Evolutionary conservation across 1,140 invertebrate species (phyloP).

Genomic region (Bactericera cockerelli): DNA sequence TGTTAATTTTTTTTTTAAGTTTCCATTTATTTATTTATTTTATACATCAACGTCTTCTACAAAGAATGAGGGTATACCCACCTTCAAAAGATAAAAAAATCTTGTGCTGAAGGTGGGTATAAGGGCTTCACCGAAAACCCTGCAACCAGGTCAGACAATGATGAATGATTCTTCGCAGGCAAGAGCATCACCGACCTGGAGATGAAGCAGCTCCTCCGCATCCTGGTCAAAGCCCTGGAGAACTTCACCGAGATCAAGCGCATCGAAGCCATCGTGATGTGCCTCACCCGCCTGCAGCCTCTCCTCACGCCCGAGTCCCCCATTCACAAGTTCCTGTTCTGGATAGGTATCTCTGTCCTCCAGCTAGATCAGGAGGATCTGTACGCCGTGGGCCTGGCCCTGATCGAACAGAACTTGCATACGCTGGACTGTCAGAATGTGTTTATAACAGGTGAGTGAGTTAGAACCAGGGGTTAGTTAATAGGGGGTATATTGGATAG

Average conservation of each 20-base stretch:
- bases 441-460: conserved; percentile 46
- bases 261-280: conserved; percentile 91
- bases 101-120: too few species aligned
- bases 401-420: conserved; percentile 93
- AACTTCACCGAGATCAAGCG: conserved; percentile 84
- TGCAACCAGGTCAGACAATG: too few species aligned
- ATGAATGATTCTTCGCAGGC: conserved; percentile 23
- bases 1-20: too few species aligned
- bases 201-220: conserved; percentile 81
- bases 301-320: conserved; percentile 71
- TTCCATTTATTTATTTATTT: too few species aligned
- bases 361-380: conserved; percentile 84
- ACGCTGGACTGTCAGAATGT: conserved; percentile 81
- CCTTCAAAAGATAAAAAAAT: too few species aligned
- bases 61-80: too few species aligned
- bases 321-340: conserved; percentile 88
- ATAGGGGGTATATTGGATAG: too few species aligned
- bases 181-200: conserved; percentile 76
- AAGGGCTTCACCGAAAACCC: too few species aligned
- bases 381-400: conserved; percentile 82
- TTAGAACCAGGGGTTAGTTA: too few species aligned
- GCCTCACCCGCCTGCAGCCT: conserved; percentile 84
- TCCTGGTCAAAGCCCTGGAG: conserved; percentile 86
- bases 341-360: conserved; percentile 88
- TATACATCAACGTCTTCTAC: too few species aligned